phyloP scores from a whole-genome alignment of 2,888 invertebrate species.

The Troides aeacus region DNA sequence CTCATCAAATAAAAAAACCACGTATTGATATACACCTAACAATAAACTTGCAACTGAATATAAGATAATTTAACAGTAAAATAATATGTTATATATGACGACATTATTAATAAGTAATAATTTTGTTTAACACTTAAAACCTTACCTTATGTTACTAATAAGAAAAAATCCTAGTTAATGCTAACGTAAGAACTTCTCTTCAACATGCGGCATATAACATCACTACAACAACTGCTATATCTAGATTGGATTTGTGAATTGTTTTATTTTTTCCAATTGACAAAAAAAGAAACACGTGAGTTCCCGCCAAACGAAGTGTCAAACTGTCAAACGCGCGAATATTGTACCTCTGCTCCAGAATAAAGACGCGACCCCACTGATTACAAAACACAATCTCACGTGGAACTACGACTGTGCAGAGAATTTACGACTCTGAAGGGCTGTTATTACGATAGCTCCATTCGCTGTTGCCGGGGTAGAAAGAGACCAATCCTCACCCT shows the following conservation, averaged over 20 bases:
- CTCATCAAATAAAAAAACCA: too few species aligned
- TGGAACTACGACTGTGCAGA: constrained; percentile 64
- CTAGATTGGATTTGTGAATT: constrained; percentile 39
- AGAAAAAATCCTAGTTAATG: constrained; percentile 76
- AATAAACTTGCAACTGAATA: too few species aligned
- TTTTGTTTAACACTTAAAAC: background rate
- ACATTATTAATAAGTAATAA: background rate
- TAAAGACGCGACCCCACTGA: constrained; percentile 77
- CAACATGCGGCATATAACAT: constrained; percentile 64
- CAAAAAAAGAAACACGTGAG: constrained; percentile 47
- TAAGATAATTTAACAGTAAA: too few species aligned
- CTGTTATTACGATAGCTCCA: constrained; percentile 59
- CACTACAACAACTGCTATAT: constrained; percentile 50
- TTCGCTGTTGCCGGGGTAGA: constrained; percentile 47
- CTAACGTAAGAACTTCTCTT: constrained; percentile 71
- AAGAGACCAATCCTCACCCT: constrained; percentile 55
- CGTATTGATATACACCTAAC: too few species aligned
- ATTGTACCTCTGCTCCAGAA: constrained; percentile 70
- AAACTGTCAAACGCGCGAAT: constrained; percentile 73
- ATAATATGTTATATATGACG: background rate
- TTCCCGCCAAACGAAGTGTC: constrained; percentile 78
- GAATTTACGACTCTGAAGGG: constrained; percentile 70
- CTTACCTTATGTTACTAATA: constrained; percentile 63
- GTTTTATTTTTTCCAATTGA: constrained; percentile 35
- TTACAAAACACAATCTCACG: constrained; percentile 77